Conservation (phyloP, 2,888 invertebrate genomes). For the Phragmatobia fuliginosa region DNA sequence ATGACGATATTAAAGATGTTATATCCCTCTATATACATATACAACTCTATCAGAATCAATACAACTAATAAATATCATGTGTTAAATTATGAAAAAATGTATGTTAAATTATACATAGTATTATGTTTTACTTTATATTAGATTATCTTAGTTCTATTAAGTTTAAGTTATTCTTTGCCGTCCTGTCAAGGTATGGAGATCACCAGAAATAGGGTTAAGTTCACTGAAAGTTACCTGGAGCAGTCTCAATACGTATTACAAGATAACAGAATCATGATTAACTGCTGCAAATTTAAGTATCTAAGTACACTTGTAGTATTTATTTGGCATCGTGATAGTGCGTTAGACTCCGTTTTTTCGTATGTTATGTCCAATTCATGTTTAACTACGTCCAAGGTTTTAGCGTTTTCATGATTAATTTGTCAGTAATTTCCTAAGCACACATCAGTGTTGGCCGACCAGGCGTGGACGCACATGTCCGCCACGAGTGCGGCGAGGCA, state of each 20-base stretch:
- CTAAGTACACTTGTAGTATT: not conserved
- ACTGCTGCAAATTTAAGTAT: not conserved
- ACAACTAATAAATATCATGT: no score
- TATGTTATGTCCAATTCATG: no score
- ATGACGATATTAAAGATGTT: no score
- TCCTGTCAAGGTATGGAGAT: not conserved
- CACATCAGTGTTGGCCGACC: constrained; percentile 95
- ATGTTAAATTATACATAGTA: no score
- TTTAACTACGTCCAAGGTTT: no score
- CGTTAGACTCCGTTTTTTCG: no score
- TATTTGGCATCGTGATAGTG: no score
- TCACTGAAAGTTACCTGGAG: not conserved
- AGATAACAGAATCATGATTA: not conserved
- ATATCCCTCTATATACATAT: no score
- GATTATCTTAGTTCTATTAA: no score
- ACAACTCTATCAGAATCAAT: no score
- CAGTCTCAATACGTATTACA: not conserved
- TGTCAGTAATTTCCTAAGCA: constrained; percentile 62
- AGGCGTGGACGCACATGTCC: constrained; percentile 97
- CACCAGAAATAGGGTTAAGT: not conserved
- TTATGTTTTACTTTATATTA: no score
- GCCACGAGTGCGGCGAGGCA: constrained; percentile 92
- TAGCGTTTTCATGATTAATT: not conserved
- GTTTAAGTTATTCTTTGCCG: not conserved
- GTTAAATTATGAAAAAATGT: no score